Evolutionary conservation across 2,888 invertebrate genomes (phyloP).

Genomic region (Aradus depressus): DNA sequence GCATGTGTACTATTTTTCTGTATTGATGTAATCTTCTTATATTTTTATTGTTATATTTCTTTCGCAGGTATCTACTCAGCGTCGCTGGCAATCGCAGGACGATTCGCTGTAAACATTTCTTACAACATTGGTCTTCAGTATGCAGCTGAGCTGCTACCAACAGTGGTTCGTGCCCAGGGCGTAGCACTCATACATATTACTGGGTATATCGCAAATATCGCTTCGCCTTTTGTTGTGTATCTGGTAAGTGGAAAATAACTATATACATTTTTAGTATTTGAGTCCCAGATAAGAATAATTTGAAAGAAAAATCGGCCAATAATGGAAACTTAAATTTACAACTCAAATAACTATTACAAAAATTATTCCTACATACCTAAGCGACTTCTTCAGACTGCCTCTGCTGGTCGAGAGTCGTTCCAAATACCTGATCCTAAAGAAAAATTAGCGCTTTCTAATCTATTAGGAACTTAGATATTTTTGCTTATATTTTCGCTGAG

Average conservation of each 20-base stretch:
- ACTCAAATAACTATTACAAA: no score
- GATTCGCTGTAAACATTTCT: slow-evolving; percentile 78
- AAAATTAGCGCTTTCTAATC: no score
- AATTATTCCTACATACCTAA: no score
- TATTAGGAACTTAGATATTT: no score
- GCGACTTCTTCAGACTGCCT: no score
- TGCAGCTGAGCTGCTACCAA: slow-evolving; percentile 76
- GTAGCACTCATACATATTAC: slow-evolving; percentile 77
- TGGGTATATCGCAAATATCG: slow-evolving; percentile 74
- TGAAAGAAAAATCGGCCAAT: neutral
- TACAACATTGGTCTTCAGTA: slow-evolving; percentile 85
- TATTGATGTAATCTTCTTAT: neutral
- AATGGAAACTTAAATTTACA: no score
- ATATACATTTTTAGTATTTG: no score
- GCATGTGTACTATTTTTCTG: neutral
- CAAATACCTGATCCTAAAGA: no score
- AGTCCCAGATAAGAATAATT: neutral
- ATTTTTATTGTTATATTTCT: neutral
- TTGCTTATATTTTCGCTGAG: no score
- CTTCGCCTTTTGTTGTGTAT: slow-evolving; percentile 76
- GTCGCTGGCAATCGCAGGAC: slow-evolving; percentile 64
- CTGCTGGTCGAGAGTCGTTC: no score
- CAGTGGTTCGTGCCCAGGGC: slow-evolving; percentile 76
- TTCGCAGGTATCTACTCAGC: slow-evolving; percentile 57
- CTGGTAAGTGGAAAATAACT: slow-evolving; percentile 55